Evolutionary conservation across 2,797 vertebrate species (phyloP).

Genomic region (Rhincodon typus): DNA sequence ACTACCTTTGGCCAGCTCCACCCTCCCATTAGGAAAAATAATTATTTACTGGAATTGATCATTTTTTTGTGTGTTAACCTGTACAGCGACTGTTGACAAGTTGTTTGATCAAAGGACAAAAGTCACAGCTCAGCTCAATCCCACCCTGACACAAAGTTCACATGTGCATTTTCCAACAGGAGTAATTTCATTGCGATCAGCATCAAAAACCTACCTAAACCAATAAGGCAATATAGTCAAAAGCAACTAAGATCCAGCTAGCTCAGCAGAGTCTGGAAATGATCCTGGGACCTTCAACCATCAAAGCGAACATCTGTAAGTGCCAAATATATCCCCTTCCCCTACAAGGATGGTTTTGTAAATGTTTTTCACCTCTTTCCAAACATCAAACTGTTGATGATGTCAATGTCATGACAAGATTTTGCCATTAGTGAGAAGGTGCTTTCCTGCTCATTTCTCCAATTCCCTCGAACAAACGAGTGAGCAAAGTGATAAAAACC

Average conservation of each 20-base stretch:
- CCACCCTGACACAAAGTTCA: neutral
- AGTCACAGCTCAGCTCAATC: neutral
- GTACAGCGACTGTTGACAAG: slow-evolving; percentile 1
- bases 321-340: neutral
- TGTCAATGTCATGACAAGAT: slow-evolving; percentile 74
- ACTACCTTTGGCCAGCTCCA: neutral
- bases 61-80: neutral
- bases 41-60: neutral
- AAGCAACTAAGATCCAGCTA: neutral
- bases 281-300: neutral
- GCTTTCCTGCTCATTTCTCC: slow-evolving; percentile 73
- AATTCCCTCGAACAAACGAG: slow-evolving; percentile 76
- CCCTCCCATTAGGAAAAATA: neutral
- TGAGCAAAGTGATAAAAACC: slow-evolving; percentile 77
- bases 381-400: slow-evolving; percentile 72
- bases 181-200: neutral
- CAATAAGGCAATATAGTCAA: neutral
- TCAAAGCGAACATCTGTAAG: too few species aligned
- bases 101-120: neutral
- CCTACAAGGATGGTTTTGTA: neutral
- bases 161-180: neutral
- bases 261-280: neutral
- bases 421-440: slow-evolving; percentile 72
- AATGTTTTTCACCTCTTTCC: slow-evolving; percentile 55
- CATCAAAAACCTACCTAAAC: neutral